Percentiles rank a stretch among this genome's conserved stretches.
Conservation (phyloP, 2,113 vertebrate species). For the Spilogale gracilis region DNA sequence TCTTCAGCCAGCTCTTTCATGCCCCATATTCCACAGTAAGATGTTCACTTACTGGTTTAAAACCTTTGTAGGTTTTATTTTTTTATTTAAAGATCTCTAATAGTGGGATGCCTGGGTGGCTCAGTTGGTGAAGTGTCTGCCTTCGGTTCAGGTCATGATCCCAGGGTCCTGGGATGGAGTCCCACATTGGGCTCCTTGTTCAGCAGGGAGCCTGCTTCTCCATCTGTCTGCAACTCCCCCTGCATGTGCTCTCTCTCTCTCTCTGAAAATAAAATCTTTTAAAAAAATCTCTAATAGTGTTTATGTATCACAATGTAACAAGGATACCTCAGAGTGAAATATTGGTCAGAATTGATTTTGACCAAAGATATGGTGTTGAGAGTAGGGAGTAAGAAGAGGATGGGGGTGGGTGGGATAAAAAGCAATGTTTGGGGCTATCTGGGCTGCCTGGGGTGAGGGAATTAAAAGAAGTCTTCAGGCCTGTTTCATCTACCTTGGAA, state of each 20-base stretch:
- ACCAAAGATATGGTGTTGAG: background rate
- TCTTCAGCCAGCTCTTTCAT: background rate
- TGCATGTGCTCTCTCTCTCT: too few relatives aligned
- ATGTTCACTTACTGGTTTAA: background rate
- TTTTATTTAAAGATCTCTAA: background rate
- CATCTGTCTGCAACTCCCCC: too few relatives aligned
- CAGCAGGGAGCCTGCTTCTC: too few relatives aligned
- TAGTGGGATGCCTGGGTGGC: too few relatives aligned
- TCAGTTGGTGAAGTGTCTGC: too few relatives aligned
- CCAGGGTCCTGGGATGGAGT: too few relatives aligned
- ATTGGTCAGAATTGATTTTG: background rate
- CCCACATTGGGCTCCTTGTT: too few relatives aligned
- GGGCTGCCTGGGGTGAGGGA: background rate
- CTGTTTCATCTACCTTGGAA: background rate
- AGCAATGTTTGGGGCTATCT: rapidly evolving
- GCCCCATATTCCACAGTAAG: background rate
- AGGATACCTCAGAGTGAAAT: background rate
- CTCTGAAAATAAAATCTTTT: too few relatives aligned
- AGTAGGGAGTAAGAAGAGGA: background rate
- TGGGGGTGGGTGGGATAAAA: background rate
- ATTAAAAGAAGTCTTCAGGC: background rate
- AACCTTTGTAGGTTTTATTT: background rate
- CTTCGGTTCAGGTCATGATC: too few relatives aligned
- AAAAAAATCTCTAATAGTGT: background rate
- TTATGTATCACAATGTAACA: background rate